Conservation (phyloP, 2,888 invertebrate genomes). For the Caenorhabditis angaria region DNA sequence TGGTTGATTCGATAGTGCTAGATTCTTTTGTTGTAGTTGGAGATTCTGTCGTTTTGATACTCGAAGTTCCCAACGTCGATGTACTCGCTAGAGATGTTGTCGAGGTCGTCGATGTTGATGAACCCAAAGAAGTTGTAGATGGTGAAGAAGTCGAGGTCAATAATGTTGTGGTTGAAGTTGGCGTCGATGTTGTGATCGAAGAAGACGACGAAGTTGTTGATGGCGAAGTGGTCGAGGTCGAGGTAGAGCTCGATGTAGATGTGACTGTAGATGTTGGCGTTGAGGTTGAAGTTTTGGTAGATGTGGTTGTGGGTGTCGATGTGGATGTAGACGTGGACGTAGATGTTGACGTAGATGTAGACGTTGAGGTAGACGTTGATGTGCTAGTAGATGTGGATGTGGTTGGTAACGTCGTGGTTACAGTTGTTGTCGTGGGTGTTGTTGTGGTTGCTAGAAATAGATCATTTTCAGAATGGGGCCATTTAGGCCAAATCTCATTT, state of each 20-base stretch:
- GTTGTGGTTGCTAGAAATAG: too few species aligned
- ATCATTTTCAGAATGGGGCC: too few species aligned
- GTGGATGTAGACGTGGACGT: background rate
- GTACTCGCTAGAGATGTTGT: constrained; percentile 5
- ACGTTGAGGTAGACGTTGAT: constrained; percentile 10
- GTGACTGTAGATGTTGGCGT: constrained; percentile 12
- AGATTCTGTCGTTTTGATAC: background rate
- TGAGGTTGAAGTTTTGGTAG: constrained; percentile 9
- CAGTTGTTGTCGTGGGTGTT: constrained; percentile 10
- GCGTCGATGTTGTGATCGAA: background rate
- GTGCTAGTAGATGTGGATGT: constrained; percentile 11
- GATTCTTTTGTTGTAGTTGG: background rate
- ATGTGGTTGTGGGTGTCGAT: constrained; percentile 13
- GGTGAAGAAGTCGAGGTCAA: background rate
- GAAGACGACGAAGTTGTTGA: background rate
- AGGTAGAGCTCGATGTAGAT: constrained; percentile 14
- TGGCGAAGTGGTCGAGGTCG: constrained; percentile 2
- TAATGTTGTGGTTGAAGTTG: constrained; percentile 5
- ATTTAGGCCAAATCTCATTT: too few species aligned
- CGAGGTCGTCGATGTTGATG: constrained; percentile 7
- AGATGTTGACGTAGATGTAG: background rate
- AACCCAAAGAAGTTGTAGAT: constrained; percentile 5
- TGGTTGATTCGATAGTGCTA: background rate
- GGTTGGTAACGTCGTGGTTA: constrained; percentile 6
- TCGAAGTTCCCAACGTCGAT: background rate